phyloP scores from a whole-genome alignment of 1,140 invertebrate species.

The Ladona fulva region DNA sequence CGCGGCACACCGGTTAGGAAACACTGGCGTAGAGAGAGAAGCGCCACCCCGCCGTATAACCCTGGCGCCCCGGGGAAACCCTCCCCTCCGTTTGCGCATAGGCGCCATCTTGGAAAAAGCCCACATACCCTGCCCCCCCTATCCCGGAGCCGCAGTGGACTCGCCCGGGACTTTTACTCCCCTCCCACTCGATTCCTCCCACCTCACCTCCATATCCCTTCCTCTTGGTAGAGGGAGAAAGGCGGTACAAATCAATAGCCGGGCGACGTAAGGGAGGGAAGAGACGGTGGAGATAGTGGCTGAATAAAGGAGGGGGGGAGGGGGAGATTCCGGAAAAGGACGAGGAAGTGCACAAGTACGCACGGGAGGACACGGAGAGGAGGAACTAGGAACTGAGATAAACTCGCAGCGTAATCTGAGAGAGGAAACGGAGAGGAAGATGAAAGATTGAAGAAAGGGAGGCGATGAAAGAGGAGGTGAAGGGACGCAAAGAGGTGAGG shows the following conservation, averaged over 20 bases:
- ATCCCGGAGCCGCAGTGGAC: neutral
- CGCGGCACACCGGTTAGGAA: no score
- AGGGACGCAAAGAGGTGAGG: neutral
- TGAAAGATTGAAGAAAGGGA: neutral
- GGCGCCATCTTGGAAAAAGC: neutral
- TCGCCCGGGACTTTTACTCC: slow-evolving; percentile 6
- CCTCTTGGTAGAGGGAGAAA: neutral
- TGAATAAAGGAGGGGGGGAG: neutral
- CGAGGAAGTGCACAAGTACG: no score
- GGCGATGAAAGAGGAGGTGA: neutral
- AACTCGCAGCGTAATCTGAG: neutral
- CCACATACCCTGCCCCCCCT: neutral
- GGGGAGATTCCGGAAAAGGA: neutral
- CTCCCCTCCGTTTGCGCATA: neutral
- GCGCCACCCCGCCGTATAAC: neutral
- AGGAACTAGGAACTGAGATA: neutral
- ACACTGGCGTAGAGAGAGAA: no score
- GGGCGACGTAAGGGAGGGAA: neutral
- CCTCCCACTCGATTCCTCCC: neutral
- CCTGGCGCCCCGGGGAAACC: neutral
- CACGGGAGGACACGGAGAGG: neutral
- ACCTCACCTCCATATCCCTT: neutral
- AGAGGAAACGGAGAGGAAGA: neutral
- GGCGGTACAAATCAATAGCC: slow-evolving; percentile 3
- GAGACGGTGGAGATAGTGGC: neutral